A percentile compares a stretch with the other conserved stretches of the same genome.
phyloP scores from a whole-genome alignment of 2,888 invertebrate species.

The Leptinotarsa juncta region DNA sequence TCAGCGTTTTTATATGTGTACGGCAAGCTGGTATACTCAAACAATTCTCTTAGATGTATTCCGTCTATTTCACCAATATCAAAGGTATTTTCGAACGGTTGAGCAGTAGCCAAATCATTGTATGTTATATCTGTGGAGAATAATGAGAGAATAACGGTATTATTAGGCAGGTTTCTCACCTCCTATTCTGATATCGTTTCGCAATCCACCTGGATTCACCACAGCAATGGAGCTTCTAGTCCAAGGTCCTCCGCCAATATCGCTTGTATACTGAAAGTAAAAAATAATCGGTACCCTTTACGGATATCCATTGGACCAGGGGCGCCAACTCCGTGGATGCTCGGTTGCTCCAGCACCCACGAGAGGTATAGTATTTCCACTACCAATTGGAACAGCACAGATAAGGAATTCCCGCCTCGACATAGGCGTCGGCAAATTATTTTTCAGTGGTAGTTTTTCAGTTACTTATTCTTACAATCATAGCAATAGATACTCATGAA shows the following conservation, averaged over 20 bases:
- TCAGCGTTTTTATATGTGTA: constrained; percentile 54
- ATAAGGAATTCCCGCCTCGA: too few relatives aligned
- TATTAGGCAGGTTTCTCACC: constrained; percentile 61
- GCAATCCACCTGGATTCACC: constrained; percentile 76
- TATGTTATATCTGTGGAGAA: constrained; percentile 75
- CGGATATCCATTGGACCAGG: background rate
- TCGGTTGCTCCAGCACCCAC: too few relatives aligned
- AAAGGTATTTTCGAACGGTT: constrained; percentile 83
- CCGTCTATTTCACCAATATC: constrained; percentile 79
- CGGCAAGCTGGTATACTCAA: constrained; percentile 69
- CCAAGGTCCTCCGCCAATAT: constrained; percentile 70
- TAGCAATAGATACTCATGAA: too few relatives aligned
- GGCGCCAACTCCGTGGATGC: too few relatives aligned
- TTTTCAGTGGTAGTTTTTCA: too few relatives aligned
- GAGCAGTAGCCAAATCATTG: constrained; percentile 74
- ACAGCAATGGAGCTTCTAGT: constrained; percentile 75
- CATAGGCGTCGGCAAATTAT: too few relatives aligned
- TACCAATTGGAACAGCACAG: too few relatives aligned
- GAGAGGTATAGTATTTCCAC: too few relatives aligned
- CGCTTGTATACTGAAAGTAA: constrained; percentile 65
- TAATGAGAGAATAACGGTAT: constrained; percentile 12
- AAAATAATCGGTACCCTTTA: constrained; percentile 5
- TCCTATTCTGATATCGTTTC: constrained; percentile 74
- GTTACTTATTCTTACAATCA: too few relatives aligned
- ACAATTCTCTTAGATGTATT: constrained; percentile 71